These are phyloP conservation scores for Kryptopterus vitreolus DNA, from an alignment of 2,797 vertebrate genomes.

Conservation along the genomic window DNA sequence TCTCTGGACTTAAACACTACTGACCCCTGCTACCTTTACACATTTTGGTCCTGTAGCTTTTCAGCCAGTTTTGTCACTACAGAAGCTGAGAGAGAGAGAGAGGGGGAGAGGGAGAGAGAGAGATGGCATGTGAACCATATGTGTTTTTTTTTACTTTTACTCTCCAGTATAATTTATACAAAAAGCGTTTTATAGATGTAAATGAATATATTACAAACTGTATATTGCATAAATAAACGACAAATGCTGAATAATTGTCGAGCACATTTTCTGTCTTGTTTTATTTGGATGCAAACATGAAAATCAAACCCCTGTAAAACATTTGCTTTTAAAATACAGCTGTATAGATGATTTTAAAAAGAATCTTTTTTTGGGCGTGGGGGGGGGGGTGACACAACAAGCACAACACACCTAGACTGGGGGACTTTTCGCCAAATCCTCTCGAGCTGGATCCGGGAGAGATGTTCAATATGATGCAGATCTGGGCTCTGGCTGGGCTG, in stretches of 20 bases:
- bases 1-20: conserved; percentile 48
- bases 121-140: conserved; percentile 43
- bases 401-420: too few species aligned
- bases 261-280: conserved; percentile 11
- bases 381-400: too few species aligned
- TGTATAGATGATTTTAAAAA: not conserved
- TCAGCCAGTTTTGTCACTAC: conserved; percentile 47
- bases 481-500: too few species aligned
- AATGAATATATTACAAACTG: conserved; percentile 73
- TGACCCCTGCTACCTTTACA: conserved; percentile 10
- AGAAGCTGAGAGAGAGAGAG: conserved; percentile 1
- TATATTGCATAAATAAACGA: conserved; percentile 75
- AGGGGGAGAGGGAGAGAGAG: conserved; percentile 41
- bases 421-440: too few species aligned
- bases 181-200: conserved; percentile 74
- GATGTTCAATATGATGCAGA: too few species aligned
- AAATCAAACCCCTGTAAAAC: not conserved
- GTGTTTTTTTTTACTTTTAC: conserved; percentile 47
- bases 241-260: conserved; percentile 53
- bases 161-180: conserved; percentile 71
- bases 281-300: conserved; percentile 19
- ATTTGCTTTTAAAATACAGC: not conserved
- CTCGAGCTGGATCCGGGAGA: too few species aligned
- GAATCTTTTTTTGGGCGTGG: too few species aligned
- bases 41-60: conserved; percentile 44